A percentile compares a stretch with the other conserved stretches of the same genome.
Conservation (phyloP, 2,797 vertebrate species). For the Varecia variegata region DNA sequence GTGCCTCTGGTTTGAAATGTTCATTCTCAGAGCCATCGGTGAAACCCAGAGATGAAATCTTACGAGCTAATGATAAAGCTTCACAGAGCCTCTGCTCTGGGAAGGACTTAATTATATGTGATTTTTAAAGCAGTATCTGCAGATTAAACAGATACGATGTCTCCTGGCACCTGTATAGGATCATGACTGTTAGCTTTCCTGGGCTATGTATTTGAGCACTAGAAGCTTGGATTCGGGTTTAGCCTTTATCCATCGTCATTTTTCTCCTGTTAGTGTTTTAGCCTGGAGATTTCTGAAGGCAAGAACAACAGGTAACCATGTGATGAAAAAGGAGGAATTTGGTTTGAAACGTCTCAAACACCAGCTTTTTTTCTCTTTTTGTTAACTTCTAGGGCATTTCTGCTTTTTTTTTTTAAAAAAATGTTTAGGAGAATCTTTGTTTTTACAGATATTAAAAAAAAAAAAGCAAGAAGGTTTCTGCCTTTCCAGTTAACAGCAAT, state of each 20-base stretch:
- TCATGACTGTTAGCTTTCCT: conserved; percentile 37
- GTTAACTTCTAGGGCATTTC: background rate
- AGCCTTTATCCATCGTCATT: background rate
- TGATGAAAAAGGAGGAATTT: conserved; percentile 39
- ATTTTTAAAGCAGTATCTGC: conserved; percentile 79
- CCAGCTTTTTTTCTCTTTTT: background rate
- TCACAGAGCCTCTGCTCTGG: conserved; percentile 60
- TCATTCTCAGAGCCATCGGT: conserved; percentile 26
- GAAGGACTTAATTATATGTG: conserved; percentile 80
- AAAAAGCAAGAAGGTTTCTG: conserved; percentile 31
- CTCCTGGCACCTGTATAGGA: conserved; percentile 69
- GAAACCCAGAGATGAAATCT: conserved; percentile 59
- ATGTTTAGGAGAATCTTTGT: background rate
- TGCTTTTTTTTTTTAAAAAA: background rate
- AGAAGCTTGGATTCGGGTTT: background rate
- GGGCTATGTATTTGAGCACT: background rate
- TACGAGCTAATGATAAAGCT: conserved; percentile 57
- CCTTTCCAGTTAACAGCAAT: conserved; percentile 32
- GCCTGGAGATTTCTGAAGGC: conserved; percentile 70
- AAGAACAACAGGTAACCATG: conserved; percentile 57
- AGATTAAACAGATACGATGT: conserved; percentile 81
- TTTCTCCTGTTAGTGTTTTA: background rate
- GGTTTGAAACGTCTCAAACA: conserved; percentile 60
- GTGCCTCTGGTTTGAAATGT: conserved; percentile 12
- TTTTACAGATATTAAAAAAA: background rate